Evolutionary conservation across 2,113 vertebrate genomes (phyloP).

Genomic region (Mesitornis unicolor): DNA sequence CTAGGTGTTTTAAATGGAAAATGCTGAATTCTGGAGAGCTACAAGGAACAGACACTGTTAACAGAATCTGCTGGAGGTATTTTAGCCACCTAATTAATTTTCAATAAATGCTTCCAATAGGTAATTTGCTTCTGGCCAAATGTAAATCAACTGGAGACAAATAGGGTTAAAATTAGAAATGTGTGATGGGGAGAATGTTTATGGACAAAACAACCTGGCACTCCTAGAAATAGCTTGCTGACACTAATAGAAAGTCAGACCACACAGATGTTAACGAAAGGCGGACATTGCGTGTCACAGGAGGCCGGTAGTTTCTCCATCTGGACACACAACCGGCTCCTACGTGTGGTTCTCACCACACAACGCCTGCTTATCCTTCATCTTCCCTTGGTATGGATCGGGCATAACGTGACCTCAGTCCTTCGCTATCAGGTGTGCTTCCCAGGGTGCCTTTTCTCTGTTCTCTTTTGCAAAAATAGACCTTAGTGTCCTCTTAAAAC

Average conservation of each 20-base stretch:
- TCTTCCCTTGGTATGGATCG: background rate
- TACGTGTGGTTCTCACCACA: background rate
- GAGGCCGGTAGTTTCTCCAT: background rate
- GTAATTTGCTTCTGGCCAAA: constrained; percentile 75
- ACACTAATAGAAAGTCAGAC: constrained; percentile 74
- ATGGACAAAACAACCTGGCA: constrained; percentile 77
- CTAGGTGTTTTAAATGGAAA: constrained; percentile 79
- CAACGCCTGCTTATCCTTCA: background rate
- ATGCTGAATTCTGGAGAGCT: constrained; percentile 59
- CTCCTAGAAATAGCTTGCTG: constrained; percentile 73
- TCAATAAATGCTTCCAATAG: constrained; percentile 80
- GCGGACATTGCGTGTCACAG: background rate
- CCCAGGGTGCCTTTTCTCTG: background rate
- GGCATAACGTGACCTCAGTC: background rate
- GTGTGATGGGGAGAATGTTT: constrained; percentile 76
- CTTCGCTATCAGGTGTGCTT: background rate
- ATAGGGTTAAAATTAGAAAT: constrained; percentile 80
- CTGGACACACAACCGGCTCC: background rate
- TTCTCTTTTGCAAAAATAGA: background rate
- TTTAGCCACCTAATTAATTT: constrained; percentile 84
- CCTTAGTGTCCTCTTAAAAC: background rate
- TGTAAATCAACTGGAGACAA: constrained; percentile 81
- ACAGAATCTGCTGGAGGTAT: constrained; percentile 72
- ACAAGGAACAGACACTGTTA: constrained; percentile 64
- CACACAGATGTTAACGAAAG: constrained; percentile 67